These are phyloP conservation scores for Saccopteryx bilineata DNA, from an alignment of 2,113 vertebrate genomes.

Conservation along the genomic window DNA sequence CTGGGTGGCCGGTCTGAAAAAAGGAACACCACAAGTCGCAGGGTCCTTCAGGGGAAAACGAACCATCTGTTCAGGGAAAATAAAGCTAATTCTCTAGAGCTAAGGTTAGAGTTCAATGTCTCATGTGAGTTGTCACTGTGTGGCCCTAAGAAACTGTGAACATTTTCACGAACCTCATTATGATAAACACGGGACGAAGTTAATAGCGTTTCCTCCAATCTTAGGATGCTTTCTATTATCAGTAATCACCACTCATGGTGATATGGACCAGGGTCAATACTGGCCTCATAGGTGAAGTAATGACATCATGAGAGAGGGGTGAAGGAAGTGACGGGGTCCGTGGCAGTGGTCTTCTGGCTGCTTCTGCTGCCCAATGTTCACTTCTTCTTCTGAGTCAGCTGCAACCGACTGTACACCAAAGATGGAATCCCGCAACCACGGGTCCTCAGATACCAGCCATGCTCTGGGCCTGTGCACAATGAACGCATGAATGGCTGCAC, in stretches of 20 bases:
- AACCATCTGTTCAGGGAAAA: not conserved
- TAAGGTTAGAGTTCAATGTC: not conserved
- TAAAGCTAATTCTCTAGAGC: not conserved
- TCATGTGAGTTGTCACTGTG: not conserved
- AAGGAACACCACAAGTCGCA: not conserved
- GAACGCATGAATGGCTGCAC: not conserved
- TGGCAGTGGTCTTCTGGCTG: not conserved
- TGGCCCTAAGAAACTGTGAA: not conserved
- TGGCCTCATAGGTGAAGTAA: not conserved
- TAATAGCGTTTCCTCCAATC: not conserved
- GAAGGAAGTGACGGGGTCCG: not conserved
- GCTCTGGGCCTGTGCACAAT: not conserved
- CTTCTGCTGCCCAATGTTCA: not conserved
- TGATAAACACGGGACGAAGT: not conserved
- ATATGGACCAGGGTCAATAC: not conserved
- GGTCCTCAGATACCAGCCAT: not conserved
- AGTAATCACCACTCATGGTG: not conserved
- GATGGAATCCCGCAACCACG: not conserved
- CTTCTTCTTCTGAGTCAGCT: not conserved
- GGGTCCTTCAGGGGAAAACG: not conserved
- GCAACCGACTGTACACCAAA: not conserved
- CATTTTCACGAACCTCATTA: not conserved
- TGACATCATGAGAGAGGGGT: not conserved
- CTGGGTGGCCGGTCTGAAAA: not conserved
- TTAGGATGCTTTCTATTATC: not conserved